Conservation (phyloP, 2,797 vertebrate species). For the Podarcis lilfordi region DNA sequence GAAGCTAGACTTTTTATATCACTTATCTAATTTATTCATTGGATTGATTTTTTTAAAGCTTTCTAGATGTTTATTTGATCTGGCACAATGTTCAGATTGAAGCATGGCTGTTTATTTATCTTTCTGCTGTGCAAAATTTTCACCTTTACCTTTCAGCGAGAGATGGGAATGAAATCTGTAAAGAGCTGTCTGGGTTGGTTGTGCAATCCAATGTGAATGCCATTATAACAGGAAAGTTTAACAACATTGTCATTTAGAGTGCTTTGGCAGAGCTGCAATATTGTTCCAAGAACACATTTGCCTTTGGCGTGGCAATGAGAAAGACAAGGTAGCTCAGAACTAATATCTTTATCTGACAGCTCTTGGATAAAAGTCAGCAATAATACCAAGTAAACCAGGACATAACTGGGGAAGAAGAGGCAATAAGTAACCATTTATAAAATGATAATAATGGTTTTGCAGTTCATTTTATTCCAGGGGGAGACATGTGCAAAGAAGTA, state of each 20-base stretch:
- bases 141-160: constrained; percentile 5
- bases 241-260: constrained; percentile 10
- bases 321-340: constrained; percentile 25
- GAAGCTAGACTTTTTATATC: neutral
- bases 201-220: neutral
- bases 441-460: constrained; percentile 12
- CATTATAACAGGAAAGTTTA: constrained; percentile 16
- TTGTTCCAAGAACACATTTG: neutral
- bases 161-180: neutral
- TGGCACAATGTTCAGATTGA: neutral
- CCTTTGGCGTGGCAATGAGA: constrained; percentile 13
- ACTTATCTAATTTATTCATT: neutral
- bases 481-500: neutral
- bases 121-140: neutral
- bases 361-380: constrained; percentile 32
- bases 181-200: neutral
- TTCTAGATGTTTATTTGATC: neutral
- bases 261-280: neutral
- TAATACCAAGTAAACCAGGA: constrained; percentile 33
- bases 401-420: neutral
- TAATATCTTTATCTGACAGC: constrained; percentile 21
- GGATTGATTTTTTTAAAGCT: neutral
- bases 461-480: constrained; percentile 4
- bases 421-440: constrained; percentile 27
- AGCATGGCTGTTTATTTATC: neutral